Conservation (phyloP, 1,140 invertebrate species). For the Drosophila santomea region DNA sequence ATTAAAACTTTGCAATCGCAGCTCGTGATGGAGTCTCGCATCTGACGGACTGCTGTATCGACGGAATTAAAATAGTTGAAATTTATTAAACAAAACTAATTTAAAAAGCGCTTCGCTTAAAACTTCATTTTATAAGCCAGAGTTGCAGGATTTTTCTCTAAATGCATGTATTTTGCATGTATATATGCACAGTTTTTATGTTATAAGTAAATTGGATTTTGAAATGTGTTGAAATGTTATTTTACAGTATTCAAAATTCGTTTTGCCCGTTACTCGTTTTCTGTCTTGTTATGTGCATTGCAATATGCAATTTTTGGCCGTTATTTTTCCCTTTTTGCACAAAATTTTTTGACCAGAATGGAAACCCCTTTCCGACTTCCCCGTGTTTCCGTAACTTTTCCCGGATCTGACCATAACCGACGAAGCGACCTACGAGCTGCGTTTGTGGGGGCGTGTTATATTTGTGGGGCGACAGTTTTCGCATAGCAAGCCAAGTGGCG, state of each 20-base stretch:
- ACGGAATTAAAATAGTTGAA: constrained; percentile 3
- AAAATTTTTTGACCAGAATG: constrained; percentile 26
- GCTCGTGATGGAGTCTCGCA: neutral
- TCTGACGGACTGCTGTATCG: constrained; percentile 8
- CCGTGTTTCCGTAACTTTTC: constrained; percentile 6
- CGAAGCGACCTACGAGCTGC: constrained; percentile 7
- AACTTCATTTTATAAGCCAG: no score
- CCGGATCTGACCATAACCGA: constrained; percentile 24
- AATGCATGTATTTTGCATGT: no score
- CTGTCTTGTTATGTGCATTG: constrained; percentile 22
- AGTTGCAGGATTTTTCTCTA: no score
- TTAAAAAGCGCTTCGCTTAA: no score
- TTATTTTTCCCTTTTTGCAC: constrained; percentile 20
- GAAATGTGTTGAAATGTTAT: no score
- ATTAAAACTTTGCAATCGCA: constrained; percentile 41
- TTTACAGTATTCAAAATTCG: constrained; percentile 1
- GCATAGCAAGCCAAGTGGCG: constrained; percentile 58
- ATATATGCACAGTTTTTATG: neutral
- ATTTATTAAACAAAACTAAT: constrained; percentile 7
- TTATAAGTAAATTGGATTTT: neutral
- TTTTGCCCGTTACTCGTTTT: neutral
- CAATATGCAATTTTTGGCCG: constrained; percentile 19
- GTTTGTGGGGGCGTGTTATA: constrained; percentile 52
- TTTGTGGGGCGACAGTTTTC: constrained; percentile 45
- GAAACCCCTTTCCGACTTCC: constrained; percentile 1